Base-by-base conservation (phyloP, 2,888 invertebrate species). In the Emmelina monodactyla region DNA sequence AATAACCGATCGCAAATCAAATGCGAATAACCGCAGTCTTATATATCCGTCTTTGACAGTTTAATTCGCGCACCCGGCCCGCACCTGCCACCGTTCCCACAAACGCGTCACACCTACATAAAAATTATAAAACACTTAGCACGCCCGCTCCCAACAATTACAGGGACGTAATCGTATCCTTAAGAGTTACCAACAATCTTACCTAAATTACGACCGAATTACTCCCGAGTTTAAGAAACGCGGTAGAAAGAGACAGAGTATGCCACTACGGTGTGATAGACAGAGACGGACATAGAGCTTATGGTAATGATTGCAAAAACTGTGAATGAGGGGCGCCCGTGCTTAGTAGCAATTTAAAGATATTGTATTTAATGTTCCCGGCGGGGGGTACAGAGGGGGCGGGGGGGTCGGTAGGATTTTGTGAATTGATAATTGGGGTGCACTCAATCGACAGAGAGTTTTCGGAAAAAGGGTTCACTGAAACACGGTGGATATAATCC, bases 261-360 rank as follows among this genome's bases (percentile, higher is more conserved):
- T 38, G 15, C 12, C n/a, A 11, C n/a, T 2, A 31, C 39, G 36
- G 30, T 31, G 38, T 1, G 59, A 32, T 41, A 9, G 58, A 71
- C 40, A 43, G 62, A 53, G 65, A 71, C 49, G 49, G 53, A 45
- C 40, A 42, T 39, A 39, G 40, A 44, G 76, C 71, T 76, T 76
- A 76, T 76, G 73, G 58, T 68, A 71, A 72, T 76, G 68, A 71
- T 62, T 58, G 68, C 68, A 72, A 72, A 75, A 75, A 70, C 70
- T 60, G 57, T 55, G 62, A 62, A 67, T 70, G 69, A 73, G 73
- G 71, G n/a, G 73, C 63, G 71, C 67, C 51, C 51, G 64, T 73
- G 63, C 72, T 75, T 76, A 75, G 64, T 60, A 71, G 65, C 72
- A 73, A 76, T 76, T 76, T 75, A 63, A 68, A 72, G 73, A 75